Evolutionary conservation across 2,797 vertebrate genomes (phyloP).

Genomic region (Urophycis tenuis): DNA sequence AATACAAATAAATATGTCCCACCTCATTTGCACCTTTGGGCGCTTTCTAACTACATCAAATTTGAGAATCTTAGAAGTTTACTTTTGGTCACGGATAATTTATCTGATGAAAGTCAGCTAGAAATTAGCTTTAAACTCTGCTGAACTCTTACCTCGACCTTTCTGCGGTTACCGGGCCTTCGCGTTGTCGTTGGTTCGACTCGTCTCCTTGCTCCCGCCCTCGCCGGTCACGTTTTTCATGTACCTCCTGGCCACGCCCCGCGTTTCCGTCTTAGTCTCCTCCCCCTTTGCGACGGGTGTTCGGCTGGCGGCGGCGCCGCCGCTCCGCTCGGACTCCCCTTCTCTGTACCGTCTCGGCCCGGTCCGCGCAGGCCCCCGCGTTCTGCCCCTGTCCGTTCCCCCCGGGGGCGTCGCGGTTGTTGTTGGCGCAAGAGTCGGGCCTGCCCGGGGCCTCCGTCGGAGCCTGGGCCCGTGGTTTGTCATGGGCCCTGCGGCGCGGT

Average conservation of each 20-base stretch:
- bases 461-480: constrained; percentile 19
- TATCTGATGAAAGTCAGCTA: neutral
- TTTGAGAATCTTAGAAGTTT: neutral
- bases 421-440: constrained; percentile 26
- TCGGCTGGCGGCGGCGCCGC: too few relatives aligned
- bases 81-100: neutral
- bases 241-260: constrained; percentile 54
- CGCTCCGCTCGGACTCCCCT: constrained; percentile 29
- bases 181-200: constrained; percentile 34
- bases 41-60: neutral
- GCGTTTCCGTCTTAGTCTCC: constrained; percentile 36
- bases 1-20: too few relatives aligned
- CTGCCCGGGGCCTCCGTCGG: constrained; percentile 31
- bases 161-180: constrained; percentile 47
- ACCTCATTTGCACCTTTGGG: neutral
- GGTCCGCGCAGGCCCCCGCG: constrained; percentile 30
- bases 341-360: constrained; percentile 38
- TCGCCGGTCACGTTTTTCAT: constrained; percentile 60
- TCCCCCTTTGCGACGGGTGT: constrained; percentile 19
- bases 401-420: constrained; percentile 35
- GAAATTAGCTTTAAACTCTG: neutral
- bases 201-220: constrained; percentile 48
- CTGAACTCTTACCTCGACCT: constrained; percentile 60
- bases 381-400: constrained; percentile 39
- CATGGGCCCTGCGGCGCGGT: constrained; percentile 30